These are phyloP conservation scores for Scolopax bukidnonensis DNA, from an alignment of 2,797 vertebrate species.

Conservation along the genomic window DNA sequence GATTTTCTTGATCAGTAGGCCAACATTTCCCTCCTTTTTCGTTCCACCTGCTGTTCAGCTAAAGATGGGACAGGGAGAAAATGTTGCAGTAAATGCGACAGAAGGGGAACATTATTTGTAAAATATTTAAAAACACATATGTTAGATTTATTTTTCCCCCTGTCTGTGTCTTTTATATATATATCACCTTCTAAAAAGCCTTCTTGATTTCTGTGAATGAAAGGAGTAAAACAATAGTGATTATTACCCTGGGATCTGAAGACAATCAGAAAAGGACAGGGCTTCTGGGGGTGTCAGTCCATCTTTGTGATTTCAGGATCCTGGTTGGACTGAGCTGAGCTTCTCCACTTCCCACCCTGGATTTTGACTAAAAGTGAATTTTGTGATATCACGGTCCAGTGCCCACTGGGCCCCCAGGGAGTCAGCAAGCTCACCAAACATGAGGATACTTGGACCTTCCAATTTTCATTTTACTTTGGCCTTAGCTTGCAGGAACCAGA, in stretches of 20 bases:
- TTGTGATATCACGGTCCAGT: not conserved
- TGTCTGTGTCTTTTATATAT: not conserved
- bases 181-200: not conserved
- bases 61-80: not conserved
- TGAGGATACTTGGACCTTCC: not conserved
- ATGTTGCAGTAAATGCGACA: not conserved
- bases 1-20: slow-evolving; percentile 20
- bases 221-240: not conserved
- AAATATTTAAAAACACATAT: not conserved
- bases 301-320: not conserved
- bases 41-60: not conserved
- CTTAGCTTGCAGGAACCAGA: not conserved
- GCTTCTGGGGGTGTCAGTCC: not conserved
- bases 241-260: not conserved
- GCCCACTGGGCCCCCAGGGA: not conserved
- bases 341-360: not conserved
- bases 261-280: not conserved
- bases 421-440: not conserved
- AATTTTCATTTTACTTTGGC: not conserved
- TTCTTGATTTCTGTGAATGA: not conserved
- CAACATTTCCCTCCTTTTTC: not conserved
- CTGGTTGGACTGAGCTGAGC: not conserved
- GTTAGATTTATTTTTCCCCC: not conserved
- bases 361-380: not conserved
- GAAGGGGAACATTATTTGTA: not conserved